Percentiles rank a stretch among this genome's conserved stretches.
Evolutionary conservation across 2,888 invertebrate genomes (phyloP).

Genomic region (Therioaphis trifolii): DNA sequence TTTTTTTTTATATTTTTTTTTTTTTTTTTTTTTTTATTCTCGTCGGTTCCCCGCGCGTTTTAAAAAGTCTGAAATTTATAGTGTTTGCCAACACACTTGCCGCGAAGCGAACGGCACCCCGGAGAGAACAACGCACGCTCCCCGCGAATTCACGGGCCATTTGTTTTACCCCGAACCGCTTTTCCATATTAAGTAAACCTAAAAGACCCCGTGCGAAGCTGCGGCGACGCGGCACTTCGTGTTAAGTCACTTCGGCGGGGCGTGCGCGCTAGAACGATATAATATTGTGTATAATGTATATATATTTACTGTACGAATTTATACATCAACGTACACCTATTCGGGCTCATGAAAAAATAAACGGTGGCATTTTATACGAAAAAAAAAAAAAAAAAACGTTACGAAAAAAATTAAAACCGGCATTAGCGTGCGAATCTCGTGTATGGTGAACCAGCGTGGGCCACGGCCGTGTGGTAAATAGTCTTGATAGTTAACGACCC

Average conservation of each 20-base stretch:
- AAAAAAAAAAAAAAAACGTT: neutral
- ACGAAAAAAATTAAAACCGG: conserved; percentile 23
- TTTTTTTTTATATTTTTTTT: too few relatives aligned
- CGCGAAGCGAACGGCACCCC: conserved; percentile 43
- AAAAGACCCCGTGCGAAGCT: neutral
- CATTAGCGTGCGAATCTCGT: conserved; percentile 22
- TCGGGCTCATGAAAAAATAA: neutral
- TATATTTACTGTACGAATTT: too few relatives aligned
- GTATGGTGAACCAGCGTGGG: neutral
- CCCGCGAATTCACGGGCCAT: conserved; percentile 26
- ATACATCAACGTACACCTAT: neutral
- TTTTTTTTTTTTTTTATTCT: too few relatives aligned
- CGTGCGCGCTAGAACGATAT: too few relatives aligned
- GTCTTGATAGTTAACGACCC: conserved; percentile 30
- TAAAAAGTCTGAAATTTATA: conserved; percentile 45
- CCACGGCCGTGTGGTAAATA: neutral
- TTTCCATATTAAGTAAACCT: conserved; percentile 41
- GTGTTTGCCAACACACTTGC: conserved; percentile 29
- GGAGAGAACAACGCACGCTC: neutral
- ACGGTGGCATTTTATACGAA: neutral
- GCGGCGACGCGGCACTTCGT: too few relatives aligned
- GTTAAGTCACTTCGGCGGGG: conserved; percentile 9
- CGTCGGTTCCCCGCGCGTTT: neutral
- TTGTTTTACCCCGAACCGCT: conserved; percentile 16
- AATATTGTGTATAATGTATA: too few relatives aligned